Conservation (phyloP, 64 coral and sea anemone genomes). For the Acropora yongei region DNA sequence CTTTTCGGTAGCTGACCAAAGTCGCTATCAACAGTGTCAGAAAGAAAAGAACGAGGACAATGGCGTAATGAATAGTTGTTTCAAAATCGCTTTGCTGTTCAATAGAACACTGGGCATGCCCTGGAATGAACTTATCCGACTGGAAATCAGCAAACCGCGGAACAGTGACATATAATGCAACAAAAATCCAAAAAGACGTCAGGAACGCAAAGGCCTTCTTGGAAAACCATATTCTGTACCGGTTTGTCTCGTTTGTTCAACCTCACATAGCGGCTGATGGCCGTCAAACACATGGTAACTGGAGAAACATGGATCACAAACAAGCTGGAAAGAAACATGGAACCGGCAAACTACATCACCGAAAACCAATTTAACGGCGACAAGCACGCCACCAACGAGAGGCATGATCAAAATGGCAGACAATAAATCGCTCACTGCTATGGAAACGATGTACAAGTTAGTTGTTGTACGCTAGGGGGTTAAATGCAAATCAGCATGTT, state of each 20-base stretch:
- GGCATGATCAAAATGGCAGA: slow-evolving; percentile 7
- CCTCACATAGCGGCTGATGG: not conserved
- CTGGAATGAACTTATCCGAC: not conserved
- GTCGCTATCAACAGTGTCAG: not conserved
- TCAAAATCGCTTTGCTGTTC: not conserved
- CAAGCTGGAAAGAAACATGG: not conserved
- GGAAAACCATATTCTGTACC: not conserved
- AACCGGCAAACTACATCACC: not conserved
- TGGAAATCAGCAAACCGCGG: not conserved
- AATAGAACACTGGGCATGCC: not conserved
- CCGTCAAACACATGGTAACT: not conserved
- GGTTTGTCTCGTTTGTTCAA: not conserved
- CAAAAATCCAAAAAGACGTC: not conserved
- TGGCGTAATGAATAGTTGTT: not conserved
- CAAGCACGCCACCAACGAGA: not conserved
- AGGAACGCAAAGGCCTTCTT: not conserved
- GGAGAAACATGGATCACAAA: not conserved
- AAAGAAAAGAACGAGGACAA: not conserved
- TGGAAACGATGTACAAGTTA: not conserved
- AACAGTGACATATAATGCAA: not conserved
- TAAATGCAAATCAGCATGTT: slow-evolving; percentile 6
- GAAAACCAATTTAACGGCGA: not conserved
- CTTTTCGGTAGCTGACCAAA: not conserved
- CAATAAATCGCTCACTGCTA: not conserved
- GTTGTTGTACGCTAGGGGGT: not conserved